Evolutionary conservation across 2,888 invertebrate genomes (phyloP).

Genomic region (Sinhomidia bicolor): DNA sequence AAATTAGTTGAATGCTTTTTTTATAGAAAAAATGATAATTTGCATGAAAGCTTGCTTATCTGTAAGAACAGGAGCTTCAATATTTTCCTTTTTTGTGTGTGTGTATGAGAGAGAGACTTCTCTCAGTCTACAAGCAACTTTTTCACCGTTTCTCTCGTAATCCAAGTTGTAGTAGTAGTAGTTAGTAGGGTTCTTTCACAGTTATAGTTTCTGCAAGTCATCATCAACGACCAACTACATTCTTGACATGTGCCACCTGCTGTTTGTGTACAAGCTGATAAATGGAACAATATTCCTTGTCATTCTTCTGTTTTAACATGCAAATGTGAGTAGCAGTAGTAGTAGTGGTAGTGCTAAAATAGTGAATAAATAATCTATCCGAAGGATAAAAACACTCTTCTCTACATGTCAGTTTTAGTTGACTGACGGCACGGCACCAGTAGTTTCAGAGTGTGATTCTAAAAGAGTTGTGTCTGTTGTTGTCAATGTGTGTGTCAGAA

Average conservation of each 20-base stretch:
- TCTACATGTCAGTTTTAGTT: not conserved
- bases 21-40: not conserved
- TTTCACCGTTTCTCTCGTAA: constrained; percentile 20
- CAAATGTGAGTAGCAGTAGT: not conserved
- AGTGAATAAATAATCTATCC: not conserved
- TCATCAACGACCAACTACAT: not conserved
- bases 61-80: not conserved
- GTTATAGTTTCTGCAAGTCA: not conserved
- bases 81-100: not conserved
- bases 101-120: too few relatives aligned
- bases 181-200: not conserved
- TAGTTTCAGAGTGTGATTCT: constrained; percentile 5
- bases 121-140: not conserved
- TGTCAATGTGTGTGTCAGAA: constrained; percentile 25
- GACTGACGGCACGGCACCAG: too few relatives aligned
- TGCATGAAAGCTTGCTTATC: not conserved
- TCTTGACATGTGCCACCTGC: constrained; percentile 53
- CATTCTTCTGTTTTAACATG: constrained; percentile 33
- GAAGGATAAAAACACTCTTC: not conserved
- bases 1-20: not conserved
- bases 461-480: constrained; percentile 7
- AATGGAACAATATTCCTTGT: constrained; percentile 26
- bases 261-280: constrained; percentile 29
- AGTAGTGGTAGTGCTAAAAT: not conserved
- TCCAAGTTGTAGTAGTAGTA: not conserved